phyloP scores from a whole-genome alignment of 2,888 invertebrate genomes.

The Pandemis heparana region DNA sequence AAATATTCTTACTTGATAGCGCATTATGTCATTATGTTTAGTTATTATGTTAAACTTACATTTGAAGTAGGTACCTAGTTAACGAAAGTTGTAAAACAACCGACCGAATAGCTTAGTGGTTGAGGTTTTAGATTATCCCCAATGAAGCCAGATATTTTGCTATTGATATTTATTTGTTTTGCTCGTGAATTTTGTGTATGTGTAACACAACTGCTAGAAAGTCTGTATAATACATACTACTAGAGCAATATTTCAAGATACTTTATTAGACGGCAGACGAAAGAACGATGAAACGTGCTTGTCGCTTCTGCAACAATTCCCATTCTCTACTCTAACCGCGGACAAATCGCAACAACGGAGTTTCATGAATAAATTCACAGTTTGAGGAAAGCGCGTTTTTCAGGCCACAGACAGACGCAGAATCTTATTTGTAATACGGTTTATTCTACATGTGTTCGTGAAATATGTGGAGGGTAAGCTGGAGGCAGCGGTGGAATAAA shows the following conservation, averaged over 20 bases:
- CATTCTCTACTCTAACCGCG: slow-evolving; percentile 33
- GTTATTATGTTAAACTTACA: too few relatives aligned
- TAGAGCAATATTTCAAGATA: neutral
- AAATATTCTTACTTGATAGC: too few relatives aligned
- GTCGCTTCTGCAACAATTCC: slow-evolving; percentile 30
- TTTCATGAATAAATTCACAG: slow-evolving; percentile 43
- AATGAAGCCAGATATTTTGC: too few relatives aligned
- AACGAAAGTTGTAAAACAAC: too few relatives aligned
- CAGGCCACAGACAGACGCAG: slow-evolving; percentile 39
- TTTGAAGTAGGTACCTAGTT: too few relatives aligned
- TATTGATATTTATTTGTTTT: too few relatives aligned
- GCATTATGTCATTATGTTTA: too few relatives aligned
- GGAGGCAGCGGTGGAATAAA: slow-evolving; percentile 34
- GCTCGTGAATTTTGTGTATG: too few relatives aligned
- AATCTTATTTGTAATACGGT: slow-evolving; percentile 41
- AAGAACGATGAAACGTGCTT: neutral
- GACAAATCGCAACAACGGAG: slow-evolving; percentile 37
- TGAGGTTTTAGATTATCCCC: too few relatives aligned
- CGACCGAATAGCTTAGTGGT: too few relatives aligned
- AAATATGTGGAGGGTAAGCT: slow-evolving; percentile 40
- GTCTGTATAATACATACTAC: too few relatives aligned
- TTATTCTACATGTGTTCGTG: slow-evolving; percentile 42
- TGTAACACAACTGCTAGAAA: too few relatives aligned
- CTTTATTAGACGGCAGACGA: neutral
- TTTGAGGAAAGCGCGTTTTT: slow-evolving; percentile 42